A percentile compares a stretch with the other conserved stretches of the same genome.
These are phyloP conservation scores for Megaceryle alcyon DNA, from an alignment of 2,797 vertebrate genomes.

Conservation along the genomic window DNA sequence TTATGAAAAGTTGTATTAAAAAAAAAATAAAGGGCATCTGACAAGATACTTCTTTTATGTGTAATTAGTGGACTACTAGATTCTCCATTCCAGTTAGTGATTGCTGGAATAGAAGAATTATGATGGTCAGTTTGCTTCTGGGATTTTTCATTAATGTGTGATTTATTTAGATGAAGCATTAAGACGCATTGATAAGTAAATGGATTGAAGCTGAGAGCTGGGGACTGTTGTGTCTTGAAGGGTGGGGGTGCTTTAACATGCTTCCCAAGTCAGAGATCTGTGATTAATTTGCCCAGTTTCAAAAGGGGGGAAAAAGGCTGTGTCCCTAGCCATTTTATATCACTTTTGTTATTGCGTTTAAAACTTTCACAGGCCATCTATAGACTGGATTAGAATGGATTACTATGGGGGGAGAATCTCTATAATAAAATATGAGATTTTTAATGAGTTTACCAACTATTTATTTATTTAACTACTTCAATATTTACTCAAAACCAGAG, in stretches of 20 bases:
- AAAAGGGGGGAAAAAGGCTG: background rate
- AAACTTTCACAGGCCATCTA: background rate
- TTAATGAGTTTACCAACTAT: background rate
- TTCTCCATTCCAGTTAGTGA: background rate
- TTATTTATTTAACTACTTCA: background rate
- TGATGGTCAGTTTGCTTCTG: background rate
- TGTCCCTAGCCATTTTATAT: background rate
- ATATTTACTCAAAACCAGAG: background rate
- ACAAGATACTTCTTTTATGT: background rate
- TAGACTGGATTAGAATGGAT: background rate
- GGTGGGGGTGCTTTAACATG: background rate
- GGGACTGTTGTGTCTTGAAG: background rate
- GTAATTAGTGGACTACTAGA: background rate
- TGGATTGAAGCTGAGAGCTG: background rate
- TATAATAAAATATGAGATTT: background rate
- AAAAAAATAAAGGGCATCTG: background rate
- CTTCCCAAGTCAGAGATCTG: background rate
- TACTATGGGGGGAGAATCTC: background rate
- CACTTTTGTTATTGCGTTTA: background rate
- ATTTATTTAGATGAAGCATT: background rate
- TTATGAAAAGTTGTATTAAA: background rate
- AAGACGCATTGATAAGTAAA: background rate
- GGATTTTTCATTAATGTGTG: background rate
- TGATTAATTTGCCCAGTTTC: background rate
- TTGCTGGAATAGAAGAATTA: background rate